Conservation (phyloP, 2,797 vertebrate species). For the Crocidura indochinensis region DNA sequence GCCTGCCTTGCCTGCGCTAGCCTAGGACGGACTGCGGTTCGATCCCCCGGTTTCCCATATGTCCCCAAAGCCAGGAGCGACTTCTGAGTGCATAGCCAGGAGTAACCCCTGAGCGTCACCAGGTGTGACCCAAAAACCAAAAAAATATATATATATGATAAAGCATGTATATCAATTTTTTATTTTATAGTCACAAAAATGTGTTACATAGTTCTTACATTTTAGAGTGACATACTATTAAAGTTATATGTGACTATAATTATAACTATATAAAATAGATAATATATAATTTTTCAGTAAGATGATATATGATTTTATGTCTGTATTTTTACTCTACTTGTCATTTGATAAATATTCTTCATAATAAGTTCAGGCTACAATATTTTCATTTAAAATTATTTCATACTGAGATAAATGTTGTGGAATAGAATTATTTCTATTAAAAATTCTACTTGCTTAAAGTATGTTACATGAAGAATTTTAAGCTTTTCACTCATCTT, state of each 20-base stretch:
- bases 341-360: constrained; percentile 60
- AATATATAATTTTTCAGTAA: background rate
- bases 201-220: background rate
- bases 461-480: background rate
- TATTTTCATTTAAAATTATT: constrained; percentile 40
- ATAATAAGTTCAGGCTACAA: background rate
- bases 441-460: constrained; percentile 7
- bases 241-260: background rate
- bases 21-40: too few relatives aligned
- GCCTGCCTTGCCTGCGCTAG: too few relatives aligned
- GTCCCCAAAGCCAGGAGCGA: too few relatives aligned
- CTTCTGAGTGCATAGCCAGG: too few relatives aligned
- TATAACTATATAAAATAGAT: background rate
- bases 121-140: too few relatives aligned
- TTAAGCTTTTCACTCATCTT: constrained; percentile 7
- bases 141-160: too few relatives aligned
- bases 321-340: background rate
- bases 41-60: too few relatives aligned
- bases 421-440: constrained; percentile 8
- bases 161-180: constrained; percentile 36
- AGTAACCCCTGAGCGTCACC: too few relatives aligned
- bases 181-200: background rate
- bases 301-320: background rate
- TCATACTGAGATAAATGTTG: background rate
- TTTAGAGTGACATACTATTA: background rate